phyloP scores from a whole-genome alignment of 1,140 invertebrate genomes.

The Drosophila chauvacae region DNA sequence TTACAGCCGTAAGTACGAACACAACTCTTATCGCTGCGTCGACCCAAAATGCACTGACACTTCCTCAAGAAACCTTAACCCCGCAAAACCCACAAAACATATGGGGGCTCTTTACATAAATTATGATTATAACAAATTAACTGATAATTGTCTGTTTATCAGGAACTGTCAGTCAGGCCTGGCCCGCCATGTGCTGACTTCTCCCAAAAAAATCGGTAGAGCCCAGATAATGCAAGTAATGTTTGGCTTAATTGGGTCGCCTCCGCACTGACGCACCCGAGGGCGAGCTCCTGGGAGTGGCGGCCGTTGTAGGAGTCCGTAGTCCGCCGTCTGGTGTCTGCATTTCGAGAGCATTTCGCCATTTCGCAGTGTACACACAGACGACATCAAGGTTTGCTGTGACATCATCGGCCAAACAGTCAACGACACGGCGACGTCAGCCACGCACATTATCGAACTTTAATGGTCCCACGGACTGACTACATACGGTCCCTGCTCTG shows the following conservation, averaged over 20 bases:
- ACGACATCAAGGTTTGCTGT: conserved; percentile 66
- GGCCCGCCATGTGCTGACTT: conserved; percentile 40
- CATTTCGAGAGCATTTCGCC: conserved; percentile 36
- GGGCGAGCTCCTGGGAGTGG: conserved; percentile 40
- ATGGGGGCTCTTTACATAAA: conserved; percentile 19
- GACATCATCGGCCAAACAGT: conserved; percentile 74
- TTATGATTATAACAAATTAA: conserved; percentile 54
- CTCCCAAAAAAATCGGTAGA: conserved; percentile 36
- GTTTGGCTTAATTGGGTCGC: conserved; percentile 68
- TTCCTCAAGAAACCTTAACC: conserved; percentile 18
- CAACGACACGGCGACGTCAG: conserved; percentile 69
- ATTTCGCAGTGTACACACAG: conserved; percentile 51
- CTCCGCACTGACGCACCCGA: conserved; percentile 36
- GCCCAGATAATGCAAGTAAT: conserved; percentile 70
- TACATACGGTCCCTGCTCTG: conserved; percentile 13
- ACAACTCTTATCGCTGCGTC: conserved; percentile 24
- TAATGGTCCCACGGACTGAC: conserved; percentile 52
- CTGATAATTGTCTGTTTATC: conserved; percentile 61
- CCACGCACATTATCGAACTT: conserved; percentile 78
- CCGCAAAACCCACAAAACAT: conserved; percentile 10
- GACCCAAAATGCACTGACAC: conserved; percentile 18
- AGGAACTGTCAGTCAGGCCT: conserved; percentile 19
- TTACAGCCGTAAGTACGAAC: conserved; percentile 7
- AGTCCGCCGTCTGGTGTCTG: conserved; percentile 18
- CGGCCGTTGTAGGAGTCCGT: conserved; percentile 5